phyloP scores from a whole-genome alignment of 2,113 vertebrate species.

The Brachyhypopomus occidentalis region DNA sequence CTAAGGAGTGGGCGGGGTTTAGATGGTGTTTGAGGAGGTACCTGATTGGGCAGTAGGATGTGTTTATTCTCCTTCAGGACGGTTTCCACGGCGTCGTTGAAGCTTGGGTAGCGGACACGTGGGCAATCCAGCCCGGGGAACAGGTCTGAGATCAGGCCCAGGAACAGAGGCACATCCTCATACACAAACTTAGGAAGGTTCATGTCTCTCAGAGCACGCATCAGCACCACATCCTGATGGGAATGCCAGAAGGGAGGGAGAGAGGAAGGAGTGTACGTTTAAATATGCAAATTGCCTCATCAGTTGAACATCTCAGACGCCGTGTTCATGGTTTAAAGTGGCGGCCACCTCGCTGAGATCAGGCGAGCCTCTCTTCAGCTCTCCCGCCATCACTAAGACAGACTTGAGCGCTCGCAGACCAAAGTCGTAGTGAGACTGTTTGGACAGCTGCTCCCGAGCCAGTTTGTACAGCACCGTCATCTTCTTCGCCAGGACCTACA shows the following conservation, averaged over 20 bases:
- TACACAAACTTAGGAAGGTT: conserved; percentile 97
- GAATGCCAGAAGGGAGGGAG: not conserved
- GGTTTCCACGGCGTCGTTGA: conserved; percentile 87
- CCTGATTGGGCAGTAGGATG: conserved; percentile 83
- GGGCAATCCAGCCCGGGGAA: conserved; percentile 94
- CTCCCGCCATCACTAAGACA: conserved; percentile 94
- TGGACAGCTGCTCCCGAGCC: conserved; percentile 91
- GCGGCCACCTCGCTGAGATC: conserved; percentile 84
- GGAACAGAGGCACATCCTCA: conserved; percentile 94
- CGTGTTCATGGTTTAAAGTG: not conserved
- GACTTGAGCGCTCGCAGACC: conserved; percentile 93
- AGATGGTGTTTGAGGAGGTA: conserved; percentile 52
- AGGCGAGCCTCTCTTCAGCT: conserved; percentile 89
- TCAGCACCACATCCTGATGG: conserved; percentile 89
- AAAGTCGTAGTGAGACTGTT: conserved; percentile 97
- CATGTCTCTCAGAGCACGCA: conserved; percentile 95
- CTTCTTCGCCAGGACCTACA: conserved; percentile 91
- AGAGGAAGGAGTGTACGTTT: not conserved
- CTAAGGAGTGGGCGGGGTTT: not conserved
- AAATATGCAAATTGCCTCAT: too few relatives aligned
- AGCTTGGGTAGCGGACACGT: conserved; percentile 87
- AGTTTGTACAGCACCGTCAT: conserved; percentile 98
- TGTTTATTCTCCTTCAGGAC: conserved; percentile 81
- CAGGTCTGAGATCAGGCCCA: conserved; percentile 91
- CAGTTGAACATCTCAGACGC: too few relatives aligned